phyloP scores from a whole-genome alignment of 2,113 vertebrate species.

The Lepisosteus osseus region DNA sequence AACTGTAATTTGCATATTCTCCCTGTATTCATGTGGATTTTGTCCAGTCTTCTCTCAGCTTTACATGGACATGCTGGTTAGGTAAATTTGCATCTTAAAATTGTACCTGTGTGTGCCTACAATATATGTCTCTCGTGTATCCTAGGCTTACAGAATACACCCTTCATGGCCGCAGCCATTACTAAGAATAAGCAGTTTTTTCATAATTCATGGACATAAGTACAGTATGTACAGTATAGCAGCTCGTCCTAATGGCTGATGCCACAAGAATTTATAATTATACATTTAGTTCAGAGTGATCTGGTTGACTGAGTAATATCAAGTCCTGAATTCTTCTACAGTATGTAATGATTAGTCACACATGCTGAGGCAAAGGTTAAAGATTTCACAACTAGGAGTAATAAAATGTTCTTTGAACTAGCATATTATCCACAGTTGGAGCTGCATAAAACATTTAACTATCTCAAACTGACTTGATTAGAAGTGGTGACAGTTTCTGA shows the following conservation, averaged over 20 bases:
- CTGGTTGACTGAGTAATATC: slow-evolving; percentile 50
- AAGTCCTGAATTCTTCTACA: slow-evolving; percentile 32
- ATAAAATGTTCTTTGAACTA: slow-evolving; percentile 43
- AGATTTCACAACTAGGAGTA: slow-evolving; percentile 33
- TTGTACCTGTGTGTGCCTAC: no score
- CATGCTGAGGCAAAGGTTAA: slow-evolving; percentile 44
- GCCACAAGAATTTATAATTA: slow-evolving; percentile 53
- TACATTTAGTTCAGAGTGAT: slow-evolving; percentile 50
- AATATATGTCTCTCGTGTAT: no score
- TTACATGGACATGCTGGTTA: no score
- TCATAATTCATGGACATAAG: not conserved
- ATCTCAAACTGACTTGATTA: slow-evolving; percentile 45
- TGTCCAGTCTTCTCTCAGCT: no score
- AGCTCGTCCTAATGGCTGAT: not conserved
- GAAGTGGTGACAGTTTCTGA: slow-evolving; percentile 26
- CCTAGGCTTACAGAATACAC: no score
- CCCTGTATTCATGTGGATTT: no score
- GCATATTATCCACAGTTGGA: slow-evolving; percentile 40
- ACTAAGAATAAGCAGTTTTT: no score
- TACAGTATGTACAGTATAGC: no score
- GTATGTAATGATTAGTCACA: slow-evolving; percentile 38
- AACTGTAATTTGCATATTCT: no score
- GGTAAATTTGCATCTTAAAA: no score
- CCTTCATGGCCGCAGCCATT: no score
- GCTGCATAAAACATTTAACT: slow-evolving; percentile 45